Conservation (phyloP, 2,113 vertebrate species). For the Eulemur macaco region DNA sequence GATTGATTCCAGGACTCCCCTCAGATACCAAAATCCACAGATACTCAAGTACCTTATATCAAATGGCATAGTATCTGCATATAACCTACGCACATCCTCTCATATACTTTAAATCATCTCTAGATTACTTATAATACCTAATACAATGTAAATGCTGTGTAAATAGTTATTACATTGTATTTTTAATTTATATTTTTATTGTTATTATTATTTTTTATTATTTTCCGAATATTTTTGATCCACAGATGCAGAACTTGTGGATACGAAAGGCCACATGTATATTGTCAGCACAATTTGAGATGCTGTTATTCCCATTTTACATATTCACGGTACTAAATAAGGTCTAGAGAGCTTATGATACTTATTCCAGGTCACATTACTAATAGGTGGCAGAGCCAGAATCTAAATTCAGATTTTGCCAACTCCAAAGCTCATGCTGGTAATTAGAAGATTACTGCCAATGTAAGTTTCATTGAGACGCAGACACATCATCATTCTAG, state of each 20-base stretch:
- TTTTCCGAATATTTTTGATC: background rate
- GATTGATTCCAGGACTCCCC: background rate
- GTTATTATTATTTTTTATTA: background rate
- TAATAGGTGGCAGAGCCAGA: slow-evolving; percentile 8
- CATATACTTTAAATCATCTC: background rate
- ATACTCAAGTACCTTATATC: background rate
- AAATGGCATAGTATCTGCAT: background rate
- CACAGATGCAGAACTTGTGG: background rate
- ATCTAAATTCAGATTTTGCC: slow-evolving; percentile 32
- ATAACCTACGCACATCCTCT: background rate
- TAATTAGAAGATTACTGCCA: slow-evolving; percentile 2
- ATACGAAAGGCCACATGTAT: background rate
- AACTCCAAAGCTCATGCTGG: background rate
- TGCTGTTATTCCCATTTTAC: background rate
- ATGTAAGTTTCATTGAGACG: background rate
- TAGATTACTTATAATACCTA: background rate
- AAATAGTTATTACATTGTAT: background rate
- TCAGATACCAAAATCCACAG: background rate
- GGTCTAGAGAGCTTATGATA: background rate
- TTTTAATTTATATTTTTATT: background rate
- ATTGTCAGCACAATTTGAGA: background rate
- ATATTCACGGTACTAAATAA: background rate
- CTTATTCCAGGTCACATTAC: background rate
- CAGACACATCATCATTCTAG: background rate
- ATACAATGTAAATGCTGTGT: background rate